Evolutionary conservation across 2,113 vertebrate genomes (phyloP).

Genomic region (Rhinopithecus roxellana): DNA sequence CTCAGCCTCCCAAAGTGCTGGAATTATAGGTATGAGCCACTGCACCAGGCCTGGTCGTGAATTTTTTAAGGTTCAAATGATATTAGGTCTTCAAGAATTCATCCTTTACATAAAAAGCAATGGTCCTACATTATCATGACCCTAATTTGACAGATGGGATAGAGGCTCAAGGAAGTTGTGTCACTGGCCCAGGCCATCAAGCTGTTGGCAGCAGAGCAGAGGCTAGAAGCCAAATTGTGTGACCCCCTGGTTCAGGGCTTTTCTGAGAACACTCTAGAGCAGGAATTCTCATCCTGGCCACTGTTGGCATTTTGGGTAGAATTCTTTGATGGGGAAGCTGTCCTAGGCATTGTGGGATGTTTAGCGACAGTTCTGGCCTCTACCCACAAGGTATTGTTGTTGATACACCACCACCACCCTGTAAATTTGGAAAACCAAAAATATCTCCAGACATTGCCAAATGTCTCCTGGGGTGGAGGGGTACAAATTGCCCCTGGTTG

Average conservation of each 20-base stretch:
- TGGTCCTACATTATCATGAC: not conserved
- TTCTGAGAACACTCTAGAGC: no score
- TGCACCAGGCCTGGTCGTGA: not conserved
- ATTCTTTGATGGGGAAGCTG: not conserved
- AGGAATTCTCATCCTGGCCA: not conserved
- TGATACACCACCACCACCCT: no score
- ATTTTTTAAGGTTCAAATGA: not conserved
- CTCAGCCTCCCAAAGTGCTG: no score
- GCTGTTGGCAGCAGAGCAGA: not conserved
- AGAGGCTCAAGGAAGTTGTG: not conserved
- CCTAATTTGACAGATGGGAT: not conserved
- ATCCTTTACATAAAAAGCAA: not conserved
- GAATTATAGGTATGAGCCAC: no score
- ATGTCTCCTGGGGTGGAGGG: not conserved
- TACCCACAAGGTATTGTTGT: not conserved
- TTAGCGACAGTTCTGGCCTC: not conserved
- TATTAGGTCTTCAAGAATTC: not conserved
- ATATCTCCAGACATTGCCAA: not conserved
- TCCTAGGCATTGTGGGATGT: not conserved
- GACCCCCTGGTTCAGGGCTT: not conserved
- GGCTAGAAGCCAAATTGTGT: not conserved
- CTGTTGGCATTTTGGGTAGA: not conserved
- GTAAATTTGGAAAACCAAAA: not conserved
- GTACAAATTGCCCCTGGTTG: no score
- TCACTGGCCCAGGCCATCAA: not conserved